Percentiles rank a stretch among this genome's conserved stretches.
These are phyloP conservation scores for Nebria salina DNA, from an alignment of 2,888 invertebrate genomes.

Conservation along the genomic window DNA sequence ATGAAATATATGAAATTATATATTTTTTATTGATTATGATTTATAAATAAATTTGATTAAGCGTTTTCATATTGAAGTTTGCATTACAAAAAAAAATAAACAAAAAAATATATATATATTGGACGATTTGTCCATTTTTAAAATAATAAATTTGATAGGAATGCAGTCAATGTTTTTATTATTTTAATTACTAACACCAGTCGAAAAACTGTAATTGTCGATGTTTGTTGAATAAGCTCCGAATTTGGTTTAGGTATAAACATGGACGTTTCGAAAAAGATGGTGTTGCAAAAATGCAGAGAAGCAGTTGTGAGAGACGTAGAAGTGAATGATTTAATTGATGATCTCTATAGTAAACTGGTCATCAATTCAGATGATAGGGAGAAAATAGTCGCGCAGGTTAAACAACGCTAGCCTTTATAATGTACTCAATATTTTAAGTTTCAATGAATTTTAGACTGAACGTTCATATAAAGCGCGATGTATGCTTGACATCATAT, in stretches of 20 bases:
- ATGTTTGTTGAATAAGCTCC: background rate
- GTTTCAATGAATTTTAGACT: slow-evolving; percentile 57
- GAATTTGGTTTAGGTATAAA: background rate
- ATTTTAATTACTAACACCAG: too few species aligned
- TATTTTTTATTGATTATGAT: too few species aligned
- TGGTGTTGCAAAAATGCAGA: slow-evolving; percentile 46
- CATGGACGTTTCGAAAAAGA: slow-evolving; percentile 36
- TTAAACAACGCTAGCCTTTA: slow-evolving; percentile 27
- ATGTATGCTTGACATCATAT: slow-evolving; percentile 61
- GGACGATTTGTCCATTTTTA: background rate
- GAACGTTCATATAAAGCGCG: slow-evolving; percentile 61
- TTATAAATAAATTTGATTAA: too few species aligned
- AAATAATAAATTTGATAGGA: too few species aligned
- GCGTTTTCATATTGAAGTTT: too few species aligned
- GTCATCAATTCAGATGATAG: slow-evolving; percentile 51
- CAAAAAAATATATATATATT: background rate
- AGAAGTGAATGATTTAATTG: slow-evolving; percentile 48
- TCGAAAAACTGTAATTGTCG: too few species aligned
- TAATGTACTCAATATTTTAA: background rate
- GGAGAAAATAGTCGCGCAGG: slow-evolving; percentile 50
- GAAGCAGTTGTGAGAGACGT: slow-evolving; percentile 50
- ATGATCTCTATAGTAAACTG: slow-evolving; percentile 49
- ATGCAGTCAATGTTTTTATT: too few species aligned
- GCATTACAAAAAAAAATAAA: background rate
- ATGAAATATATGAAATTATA: too few species aligned